phyloP scores from a whole-genome alignment of 2,888 invertebrate species.

The Diabrotica balteata region DNA sequence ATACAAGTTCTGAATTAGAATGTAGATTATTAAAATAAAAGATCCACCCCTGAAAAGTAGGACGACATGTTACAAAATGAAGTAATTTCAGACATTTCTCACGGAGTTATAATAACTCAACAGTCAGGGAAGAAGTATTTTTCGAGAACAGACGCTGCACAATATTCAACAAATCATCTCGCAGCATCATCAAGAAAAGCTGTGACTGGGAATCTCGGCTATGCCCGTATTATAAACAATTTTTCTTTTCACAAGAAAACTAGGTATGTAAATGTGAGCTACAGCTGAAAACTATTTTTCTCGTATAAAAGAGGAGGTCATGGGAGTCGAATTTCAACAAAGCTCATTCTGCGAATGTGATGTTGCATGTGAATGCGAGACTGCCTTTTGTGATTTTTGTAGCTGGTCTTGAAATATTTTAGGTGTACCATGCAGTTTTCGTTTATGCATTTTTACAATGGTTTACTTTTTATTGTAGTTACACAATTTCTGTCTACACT shows the following conservation, averaged over 20 bases:
- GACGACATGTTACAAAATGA: slow-evolving; percentile 46
- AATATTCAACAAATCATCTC: slow-evolving; percentile 46
- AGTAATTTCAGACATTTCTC: slow-evolving; percentile 53
- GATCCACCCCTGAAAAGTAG: slow-evolving; percentile 39
- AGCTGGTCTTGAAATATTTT: too few relatives aligned
- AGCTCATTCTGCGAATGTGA: slow-evolving; percentile 12
- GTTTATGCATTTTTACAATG: too few relatives aligned
- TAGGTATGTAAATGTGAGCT: slow-evolving; percentile 15
- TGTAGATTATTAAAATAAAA: neutral
- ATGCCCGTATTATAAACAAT: slow-evolving; percentile 35
- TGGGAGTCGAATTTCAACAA: slow-evolving; percentile 7
- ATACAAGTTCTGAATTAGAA: too few relatives aligned
- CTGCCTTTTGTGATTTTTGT: too few relatives aligned
- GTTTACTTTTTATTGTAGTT: too few relatives aligned
- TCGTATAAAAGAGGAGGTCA: slow-evolving; percentile 10
- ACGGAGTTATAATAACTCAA: slow-evolving; percentile 54
- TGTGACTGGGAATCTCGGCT: slow-evolving; percentile 41
- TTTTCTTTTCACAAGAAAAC: slow-evolving; percentile 28
- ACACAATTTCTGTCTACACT: too few relatives aligned
- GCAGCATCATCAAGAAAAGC: slow-evolving; percentile 45
- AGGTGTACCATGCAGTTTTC: too few relatives aligned
- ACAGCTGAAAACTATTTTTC: slow-evolving; percentile 20
- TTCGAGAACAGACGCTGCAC: slow-evolving; percentile 46
- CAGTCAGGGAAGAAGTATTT: slow-evolving; percentile 46
- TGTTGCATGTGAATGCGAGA: slow-evolving; percentile 4